Base-by-base conservation (phyloP, 30 jellyfish, hydroid and myxozoan genomes). In the Nemopilema nomurai region DNA sequence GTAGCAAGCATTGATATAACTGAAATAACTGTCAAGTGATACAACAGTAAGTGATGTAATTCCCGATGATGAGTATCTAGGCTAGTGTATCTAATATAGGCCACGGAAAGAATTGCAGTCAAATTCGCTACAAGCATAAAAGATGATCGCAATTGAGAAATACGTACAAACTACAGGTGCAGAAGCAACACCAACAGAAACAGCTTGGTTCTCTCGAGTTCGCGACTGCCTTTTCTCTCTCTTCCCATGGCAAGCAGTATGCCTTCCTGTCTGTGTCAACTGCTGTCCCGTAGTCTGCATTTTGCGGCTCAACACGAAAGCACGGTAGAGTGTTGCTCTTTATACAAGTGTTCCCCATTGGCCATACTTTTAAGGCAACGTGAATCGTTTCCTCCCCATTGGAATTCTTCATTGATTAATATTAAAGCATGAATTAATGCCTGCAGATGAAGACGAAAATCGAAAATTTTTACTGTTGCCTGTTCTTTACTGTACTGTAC, bases 111-210 rank as follows among this genome's bases (percentile, higher is more conserved):
- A n/a, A n/a, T n/a, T n/a, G n/a, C n/a, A n/a, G n/a, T n/a, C n/a
- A n/a, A n/a, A n/a, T n/a, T n/a, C n/a, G n/a, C n/a, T n/a, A n/a
- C n/a, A n/a, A n/a, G n/a, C n/a, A n/a, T n/a, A n/a, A n/a, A n/a
- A n/a, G n/a, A n/a, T n/a, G n/a, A n/a, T n/a, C n/a, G n/a, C n/a
- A n/a, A n/a, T n/a, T n/a, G n/a, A n/a, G n/a, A n/a, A 13, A 23
- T 30, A 66, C 93, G 22, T 24, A 84, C 93, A 80, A 57, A 16
- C 76, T 49, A 74, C 83, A 84, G 17, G 93, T 72, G 87, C 93
- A 84, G 27, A 84, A 77, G 69, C 86, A 84, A 51, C 93, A 84
- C 93, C 93, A 84, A 51, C 93, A 84, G 71, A 84, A 84, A 82
- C 93, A 84, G 32, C 93, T 50, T 7, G 93, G 87, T 19, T 67